These are phyloP conservation scores for Cyphomyrmex costatus DNA, from an alignment of 1,140 invertebrate species.

Conservation along the genomic window DNA sequence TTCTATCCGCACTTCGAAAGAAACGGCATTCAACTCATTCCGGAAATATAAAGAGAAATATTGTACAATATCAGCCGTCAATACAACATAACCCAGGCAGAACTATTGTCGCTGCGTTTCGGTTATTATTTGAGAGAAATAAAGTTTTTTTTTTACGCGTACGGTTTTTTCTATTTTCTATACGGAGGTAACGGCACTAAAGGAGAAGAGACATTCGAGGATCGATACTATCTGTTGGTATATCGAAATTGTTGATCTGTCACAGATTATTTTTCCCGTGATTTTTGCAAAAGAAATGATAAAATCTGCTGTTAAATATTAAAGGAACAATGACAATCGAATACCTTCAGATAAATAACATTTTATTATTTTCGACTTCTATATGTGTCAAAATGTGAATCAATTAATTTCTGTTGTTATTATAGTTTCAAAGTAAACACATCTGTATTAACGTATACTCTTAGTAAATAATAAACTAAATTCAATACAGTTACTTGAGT, in stretches of 20 bases:
- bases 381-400: too few species aligned
- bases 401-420: too few species aligned
- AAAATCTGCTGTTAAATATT: background rate
- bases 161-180: constrained; percentile 1
- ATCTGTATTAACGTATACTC: too few species aligned
- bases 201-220: background rate
- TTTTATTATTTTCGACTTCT: too few species aligned
- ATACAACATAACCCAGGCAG: constrained; percentile 42
- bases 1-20: constrained; percentile 34
- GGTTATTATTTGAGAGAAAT: constrained; percentile 55
- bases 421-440: too few species aligned
- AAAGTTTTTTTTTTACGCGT: constrained; percentile 16
- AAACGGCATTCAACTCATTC: constrained; percentile 57
- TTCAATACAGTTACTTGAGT: too few species aligned
- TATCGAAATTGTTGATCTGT: constrained; percentile 5
- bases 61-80: constrained; percentile 54
- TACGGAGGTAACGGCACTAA: background rate
- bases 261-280: background rate
- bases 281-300: constrained; percentile 9
- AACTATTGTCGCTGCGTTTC: constrained; percentile 45
- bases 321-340: too few species aligned
- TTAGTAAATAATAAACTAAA: too few species aligned
- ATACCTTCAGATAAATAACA: too few species aligned
- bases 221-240: background rate
- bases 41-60: constrained; percentile 64